Conservation (phyloP, 2,888 invertebrate genomes). For the Drosophila longiperda region DNA sequence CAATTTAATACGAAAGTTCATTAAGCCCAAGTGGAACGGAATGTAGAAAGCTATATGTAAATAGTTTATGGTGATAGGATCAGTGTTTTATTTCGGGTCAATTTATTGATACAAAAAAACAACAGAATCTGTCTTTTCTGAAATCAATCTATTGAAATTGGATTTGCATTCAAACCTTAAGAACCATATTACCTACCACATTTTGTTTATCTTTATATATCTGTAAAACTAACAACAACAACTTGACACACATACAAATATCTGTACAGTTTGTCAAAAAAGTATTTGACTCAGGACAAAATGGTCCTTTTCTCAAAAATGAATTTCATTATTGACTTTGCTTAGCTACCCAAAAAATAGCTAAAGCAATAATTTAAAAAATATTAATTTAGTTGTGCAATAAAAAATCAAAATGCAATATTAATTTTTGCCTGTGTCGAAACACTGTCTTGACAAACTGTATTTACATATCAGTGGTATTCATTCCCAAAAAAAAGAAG, state of each 20-base stretch:
- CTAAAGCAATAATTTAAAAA: not conserved
- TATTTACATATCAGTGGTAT: not conserved
- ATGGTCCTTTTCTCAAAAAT: not conserved
- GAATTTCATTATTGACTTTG: not conserved
- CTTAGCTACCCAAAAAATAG: not conserved
- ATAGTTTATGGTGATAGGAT: conserved; percentile 28
- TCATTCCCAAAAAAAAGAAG: conserved; percentile 1
- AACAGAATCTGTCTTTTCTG: not conserved
- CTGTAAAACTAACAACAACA: conserved; percentile 8
- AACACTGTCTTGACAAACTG: not conserved
- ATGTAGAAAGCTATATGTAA: conserved; percentile 34
- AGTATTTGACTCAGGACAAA: not conserved
- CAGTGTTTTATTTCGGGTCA: conserved; percentile 6
- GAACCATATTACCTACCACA: not conserved
- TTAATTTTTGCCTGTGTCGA: not conserved
- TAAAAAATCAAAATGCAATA: not conserved
- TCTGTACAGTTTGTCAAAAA: not conserved
- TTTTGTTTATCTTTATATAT: not conserved
- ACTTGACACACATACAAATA: conserved; percentile 39
- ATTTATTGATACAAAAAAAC: not conserved
- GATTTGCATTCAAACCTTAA: not conserved
- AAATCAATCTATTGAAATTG: not conserved
- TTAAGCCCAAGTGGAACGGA: conserved; percentile 39
- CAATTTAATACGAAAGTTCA: conserved; percentile 42
- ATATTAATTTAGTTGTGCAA: not conserved